A percentile compares a stretch with the other conserved stretches of the same genome.
Evolutionary conservation across 92 coral and sea anemone genomes (phyloP).

Genomic region (Phenganax subtilis): DNA sequence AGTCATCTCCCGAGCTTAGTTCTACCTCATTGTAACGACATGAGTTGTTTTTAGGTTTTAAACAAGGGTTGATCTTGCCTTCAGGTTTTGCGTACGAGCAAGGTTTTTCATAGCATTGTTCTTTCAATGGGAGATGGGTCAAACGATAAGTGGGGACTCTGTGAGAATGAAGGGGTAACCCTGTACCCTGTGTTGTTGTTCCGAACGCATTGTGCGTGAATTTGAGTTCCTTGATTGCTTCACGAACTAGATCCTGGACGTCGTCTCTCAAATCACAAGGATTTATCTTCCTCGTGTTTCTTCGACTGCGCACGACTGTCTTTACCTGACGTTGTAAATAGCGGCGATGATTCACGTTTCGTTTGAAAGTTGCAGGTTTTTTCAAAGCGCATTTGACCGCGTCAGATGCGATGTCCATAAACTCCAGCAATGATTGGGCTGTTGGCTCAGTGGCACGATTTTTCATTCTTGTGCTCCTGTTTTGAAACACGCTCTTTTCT

Average conservation of each 20-base stretch:
- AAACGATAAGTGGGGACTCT: constrained; percentile 15
- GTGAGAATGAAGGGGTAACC: background rate
- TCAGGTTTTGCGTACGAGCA: background rate
- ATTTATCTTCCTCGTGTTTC: constrained; percentile 1
- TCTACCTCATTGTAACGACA: background rate
- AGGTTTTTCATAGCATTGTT: too few relatives aligned
- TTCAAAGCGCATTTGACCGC: constrained; percentile 39
- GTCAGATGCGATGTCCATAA: constrained; percentile 39
- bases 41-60: background rate
- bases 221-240: constrained; percentile 30
- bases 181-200: background rate
- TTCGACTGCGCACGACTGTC: constrained; percentile 15
- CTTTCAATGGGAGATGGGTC: constrained; percentile 6
- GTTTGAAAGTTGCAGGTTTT: constrained; percentile 29
- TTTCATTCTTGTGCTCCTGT: background rate
- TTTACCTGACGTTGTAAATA: constrained; percentile 35
- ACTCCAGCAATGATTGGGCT: constrained; percentile 28
- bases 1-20: background rate
- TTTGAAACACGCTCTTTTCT: constrained; percentile 1
- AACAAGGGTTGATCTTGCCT: background rate
- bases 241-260: constrained; percentile 29
- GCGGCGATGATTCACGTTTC: constrained; percentile 31
- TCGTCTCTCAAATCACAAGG: constrained; percentile 23
- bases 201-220: constrained; percentile 13
- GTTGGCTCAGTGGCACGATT: background rate